Base-by-base conservation (phyloP, 2,113 vertebrate genomes). In the Symphodus melops region DNA sequence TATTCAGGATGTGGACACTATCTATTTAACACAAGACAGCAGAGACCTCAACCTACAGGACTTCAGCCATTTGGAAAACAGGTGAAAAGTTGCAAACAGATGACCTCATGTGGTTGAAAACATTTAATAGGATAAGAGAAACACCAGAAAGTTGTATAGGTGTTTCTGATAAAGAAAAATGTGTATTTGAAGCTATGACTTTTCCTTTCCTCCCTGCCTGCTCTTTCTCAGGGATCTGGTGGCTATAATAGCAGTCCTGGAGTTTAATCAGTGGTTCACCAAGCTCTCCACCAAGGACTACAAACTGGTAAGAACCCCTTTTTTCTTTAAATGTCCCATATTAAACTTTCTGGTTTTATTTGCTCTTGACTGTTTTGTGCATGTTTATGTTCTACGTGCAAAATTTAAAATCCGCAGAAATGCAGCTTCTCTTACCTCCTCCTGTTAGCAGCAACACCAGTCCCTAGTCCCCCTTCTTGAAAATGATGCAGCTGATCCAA, bases 211-310 rank as follows among this genome's bases (percentile, higher is more conserved):
- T 74, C 16, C 36, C 10, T 82, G 62, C 75, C 41, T 89, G 63
- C 76, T 75, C 75, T 80, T 92, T 90, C 72, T 92, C 91, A 99
- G 98, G 93, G 98, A 99, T 94, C 95, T 99, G 88, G 96, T 98
- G 88, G 97, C 98, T 44, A 99, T 99, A 87, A 95, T 98, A 70
- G 98, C 96, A 62, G 97, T 96, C 3, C 92, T 99, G 92, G 98
- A 99, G 64, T 98, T 97, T 71, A 99, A 98, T 90, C 98, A 97
- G 91, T 99, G 98, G 98, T 99, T 99, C 94, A 98, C 95, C 80
- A 99, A 97, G 85, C 93, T 99, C 70, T 96, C 96, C 72, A 96
- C 96, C 4, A 98, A 97, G 92, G 98, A 99, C 88, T 96, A 96
- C 72, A 97, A 97, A 92, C 94, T 98, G 95, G 98, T 99, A 86